Evolutionary conservation across 2,888 invertebrate genomes (phyloP).

Genomic region (Mycalesis mineus): DNA sequence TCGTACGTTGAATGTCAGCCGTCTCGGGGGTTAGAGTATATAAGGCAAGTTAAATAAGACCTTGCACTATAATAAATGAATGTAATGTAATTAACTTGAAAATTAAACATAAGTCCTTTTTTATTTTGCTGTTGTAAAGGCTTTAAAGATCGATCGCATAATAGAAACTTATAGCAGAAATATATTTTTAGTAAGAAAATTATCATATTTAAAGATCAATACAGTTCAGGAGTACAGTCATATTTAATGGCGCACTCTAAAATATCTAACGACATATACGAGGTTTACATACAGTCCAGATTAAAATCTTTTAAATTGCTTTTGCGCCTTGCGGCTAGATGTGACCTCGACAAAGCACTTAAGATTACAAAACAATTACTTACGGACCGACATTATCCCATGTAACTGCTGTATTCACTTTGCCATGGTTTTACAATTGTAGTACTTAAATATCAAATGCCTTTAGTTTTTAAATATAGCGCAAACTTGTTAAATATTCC

Average conservation of each 20-base stretch:
- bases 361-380: conserved; percentile 17
- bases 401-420: neutral
- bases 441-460: neutral
- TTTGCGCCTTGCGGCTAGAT: conserved; percentile 15
- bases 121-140: too few species aligned
- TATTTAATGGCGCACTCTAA: conserved; percentile 6
- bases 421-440: neutral
- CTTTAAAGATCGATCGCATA: too few species aligned
- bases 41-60: too few species aligned
- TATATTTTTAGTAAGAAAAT: too few species aligned
- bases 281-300: conserved; percentile 12
- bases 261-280: conserved; percentile 9
- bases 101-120: too few species aligned
- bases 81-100: too few species aligned
- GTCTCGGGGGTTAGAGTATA: too few species aligned
- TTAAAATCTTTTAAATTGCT: conserved; percentile 15
- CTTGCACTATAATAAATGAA: too few species aligned
- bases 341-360: conserved; percentile 14
- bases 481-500: too few species aligned
- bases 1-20: too few species aligned
- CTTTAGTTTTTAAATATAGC: neutral
- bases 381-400: conserved; percentile 10
- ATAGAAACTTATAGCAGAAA: too few species aligned
- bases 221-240: neutral
- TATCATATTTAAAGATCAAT: conserved; percentile 1